A percentile compares a stretch with the other conserved stretches of the same genome.
Conservation (phyloP, 2,888 invertebrate genomes). For the Horisme vitalbata region DNA sequence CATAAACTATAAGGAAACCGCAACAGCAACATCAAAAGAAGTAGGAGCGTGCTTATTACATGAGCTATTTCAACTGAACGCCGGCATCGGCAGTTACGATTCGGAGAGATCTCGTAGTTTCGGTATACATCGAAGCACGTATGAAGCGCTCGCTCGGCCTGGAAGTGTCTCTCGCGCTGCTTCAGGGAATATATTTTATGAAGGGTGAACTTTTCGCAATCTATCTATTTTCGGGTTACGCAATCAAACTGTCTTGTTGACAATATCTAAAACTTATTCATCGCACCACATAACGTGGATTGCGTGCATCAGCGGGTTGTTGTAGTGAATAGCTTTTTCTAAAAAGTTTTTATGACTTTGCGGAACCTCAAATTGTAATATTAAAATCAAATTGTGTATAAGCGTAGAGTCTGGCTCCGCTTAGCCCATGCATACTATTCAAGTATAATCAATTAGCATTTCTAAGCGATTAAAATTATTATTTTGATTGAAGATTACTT, state of each 20-base stretch:
- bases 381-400: too few relatives aligned
- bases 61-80: background rate
- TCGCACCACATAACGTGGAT: background rate
- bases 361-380: too few relatives aligned
- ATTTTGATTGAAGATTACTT: too few relatives aligned
- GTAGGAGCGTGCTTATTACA: constrained; percentile 12
- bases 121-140: constrained; percentile 21
- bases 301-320: background rate
- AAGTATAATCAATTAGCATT: too few relatives aligned
- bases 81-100: too few relatives aligned
- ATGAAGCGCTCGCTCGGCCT: constrained; percentile 30
- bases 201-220: constrained; percentile 50
- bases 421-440: too few relatives aligned
- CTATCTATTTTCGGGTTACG: constrained; percentile 40
- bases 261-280: background rate
- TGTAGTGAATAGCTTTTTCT: too few relatives aligned
- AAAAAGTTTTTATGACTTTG: too few relatives aligned
- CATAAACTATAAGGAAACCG: background rate
- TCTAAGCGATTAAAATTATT: too few relatives aligned
- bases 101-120: constrained; percentile 18
- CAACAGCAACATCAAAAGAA: background rate
- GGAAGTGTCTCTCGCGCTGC: constrained; percentile 39
- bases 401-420: too few relatives aligned
- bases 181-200: constrained; percentile 49
- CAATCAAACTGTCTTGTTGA: constrained; percentile 39